Evolutionary conservation across 2,888 invertebrate species (phyloP).

Genomic region (Isoperla grammatica): DNA sequence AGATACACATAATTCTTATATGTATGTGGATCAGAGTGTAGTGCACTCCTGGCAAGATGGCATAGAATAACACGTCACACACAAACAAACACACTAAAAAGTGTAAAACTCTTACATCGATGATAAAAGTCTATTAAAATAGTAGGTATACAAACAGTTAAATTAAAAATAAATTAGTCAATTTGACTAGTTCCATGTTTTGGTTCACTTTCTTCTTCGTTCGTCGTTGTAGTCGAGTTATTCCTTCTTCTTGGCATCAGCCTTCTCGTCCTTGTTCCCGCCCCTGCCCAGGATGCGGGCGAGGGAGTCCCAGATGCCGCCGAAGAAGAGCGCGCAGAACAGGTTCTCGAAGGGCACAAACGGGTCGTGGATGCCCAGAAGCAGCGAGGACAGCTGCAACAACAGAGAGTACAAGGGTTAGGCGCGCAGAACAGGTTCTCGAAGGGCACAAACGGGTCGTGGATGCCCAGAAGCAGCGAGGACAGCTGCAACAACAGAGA

Average conservation of each 20-base stretch:
- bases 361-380: conserved; percentile 97
- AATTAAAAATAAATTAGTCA: conserved; percentile 16
- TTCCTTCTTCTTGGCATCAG: conserved; percentile 74
- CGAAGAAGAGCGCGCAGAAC: conserved; percentile 92
- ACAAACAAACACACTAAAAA: too few relatives aligned
- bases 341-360: conserved; percentile 99
- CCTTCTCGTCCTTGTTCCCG: conserved; percentile 73
- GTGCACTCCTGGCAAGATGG: neutral
- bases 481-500: conserved; percentile 77
- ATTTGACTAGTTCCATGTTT: conserved; percentile 23
- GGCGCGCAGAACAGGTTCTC: conserved; percentile 98
- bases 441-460: conserved; percentile 98
- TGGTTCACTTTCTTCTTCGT: conserved; percentile 14
- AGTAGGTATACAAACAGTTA: neutral
- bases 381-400: conserved; percentile 78
- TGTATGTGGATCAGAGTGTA: neutral
- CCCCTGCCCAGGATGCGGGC: conserved; percentile 81
- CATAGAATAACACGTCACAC: neutral
- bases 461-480: conserved; percentile 91
- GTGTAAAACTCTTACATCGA: neutral
- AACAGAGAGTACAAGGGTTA: too few relatives aligned
- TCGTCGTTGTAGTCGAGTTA: conserved; percentile 40
- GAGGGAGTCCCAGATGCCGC: conserved; percentile 97
- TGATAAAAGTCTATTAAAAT: neutral
- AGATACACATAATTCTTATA: too few relatives aligned